Base-by-base conservation (phyloP, 2,888 invertebrate genomes). In the Drosophila cracens region DNA sequence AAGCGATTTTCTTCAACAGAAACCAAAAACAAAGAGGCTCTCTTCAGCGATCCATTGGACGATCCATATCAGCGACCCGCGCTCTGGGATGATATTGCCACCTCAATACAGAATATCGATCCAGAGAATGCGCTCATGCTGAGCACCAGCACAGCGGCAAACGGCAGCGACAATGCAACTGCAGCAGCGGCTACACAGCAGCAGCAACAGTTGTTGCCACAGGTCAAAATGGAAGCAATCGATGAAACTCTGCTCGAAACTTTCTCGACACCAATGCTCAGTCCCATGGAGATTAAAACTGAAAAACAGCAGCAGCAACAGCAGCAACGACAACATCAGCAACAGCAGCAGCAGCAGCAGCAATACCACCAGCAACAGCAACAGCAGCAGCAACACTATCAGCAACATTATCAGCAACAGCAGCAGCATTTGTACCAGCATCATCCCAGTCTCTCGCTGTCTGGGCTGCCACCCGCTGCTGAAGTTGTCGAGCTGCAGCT, bases 81-180 rank as follows among this genome's bases (percentile, higher is more conserved):
- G 38, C 95, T 97, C 49, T 98, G 98, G 98, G 97, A 98, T 94
- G 97, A 98, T 94, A 97, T 98, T 92, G 96, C 97, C 79, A 97
- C 97, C 93, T 97, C 97, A 91, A 97, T 97, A 93, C 96, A 97
- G 92, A 97, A 97, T 93, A 96, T 97, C 91, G 97, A 98, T 93
- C 97, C 97, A 34, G 97, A 97, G 93, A 97, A 97, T 92, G 97
- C 97, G 62, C 96, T 97, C 90, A 97, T 97, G 96, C 94, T 97
- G 84, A 96, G 96, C 77, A 94, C 96, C 63, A 91, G 65, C 56
- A 79, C 95, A 89, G 80, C 92, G 89, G 93, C 94, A 21, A 83
- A 69, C 48, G 77, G 65, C 65, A 72, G 74, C 46, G 74, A 76
- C 62, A 66, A 65, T 83, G 64, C 72, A 34, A 54, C 59, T 25